These are phyloP conservation scores for Tympanuchus pallidicinctus DNA, from an alignment of 2,113 vertebrate species.

Conservation along the genomic window DNA sequence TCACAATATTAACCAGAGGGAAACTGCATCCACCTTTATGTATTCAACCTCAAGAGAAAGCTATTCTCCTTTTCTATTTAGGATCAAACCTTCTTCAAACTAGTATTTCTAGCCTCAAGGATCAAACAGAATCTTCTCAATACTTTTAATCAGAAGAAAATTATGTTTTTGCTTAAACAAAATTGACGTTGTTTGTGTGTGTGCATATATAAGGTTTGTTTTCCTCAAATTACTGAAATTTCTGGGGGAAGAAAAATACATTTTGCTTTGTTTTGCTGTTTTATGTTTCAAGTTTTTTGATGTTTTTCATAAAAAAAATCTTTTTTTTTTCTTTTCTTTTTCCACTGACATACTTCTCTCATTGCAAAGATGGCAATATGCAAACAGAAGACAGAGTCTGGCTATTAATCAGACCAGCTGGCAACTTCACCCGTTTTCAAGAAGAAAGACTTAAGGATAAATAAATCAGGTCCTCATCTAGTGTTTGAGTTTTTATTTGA, in stretches of 20 bases:
- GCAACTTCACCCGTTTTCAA: neutral
- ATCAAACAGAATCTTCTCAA: neutral
- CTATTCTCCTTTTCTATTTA: neutral
- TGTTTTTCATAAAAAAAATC: neutral
- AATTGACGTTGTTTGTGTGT: neutral
- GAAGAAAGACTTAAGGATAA: neutral
- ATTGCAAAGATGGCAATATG: neutral
- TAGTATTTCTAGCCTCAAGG: neutral
- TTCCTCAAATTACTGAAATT: neutral
- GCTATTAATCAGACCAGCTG: neutral
- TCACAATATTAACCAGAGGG: neutral
- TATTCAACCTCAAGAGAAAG: neutral
- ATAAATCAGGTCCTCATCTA: neutral
- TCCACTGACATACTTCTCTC: neutral
- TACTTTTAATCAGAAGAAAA: neutral
- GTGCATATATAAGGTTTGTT: accelerated
- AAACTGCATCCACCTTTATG: neutral
- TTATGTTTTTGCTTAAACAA: neutral
- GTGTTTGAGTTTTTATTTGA: neutral
- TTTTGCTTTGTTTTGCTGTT: neutral
- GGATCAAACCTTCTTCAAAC: neutral
- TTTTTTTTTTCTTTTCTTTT: neutral
- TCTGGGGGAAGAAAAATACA: accelerated
- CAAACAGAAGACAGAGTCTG: neutral
- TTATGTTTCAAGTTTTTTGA: neutral